Conservation (phyloP, 2,113 vertebrate species). For the Sardina pilchardus region DNA sequence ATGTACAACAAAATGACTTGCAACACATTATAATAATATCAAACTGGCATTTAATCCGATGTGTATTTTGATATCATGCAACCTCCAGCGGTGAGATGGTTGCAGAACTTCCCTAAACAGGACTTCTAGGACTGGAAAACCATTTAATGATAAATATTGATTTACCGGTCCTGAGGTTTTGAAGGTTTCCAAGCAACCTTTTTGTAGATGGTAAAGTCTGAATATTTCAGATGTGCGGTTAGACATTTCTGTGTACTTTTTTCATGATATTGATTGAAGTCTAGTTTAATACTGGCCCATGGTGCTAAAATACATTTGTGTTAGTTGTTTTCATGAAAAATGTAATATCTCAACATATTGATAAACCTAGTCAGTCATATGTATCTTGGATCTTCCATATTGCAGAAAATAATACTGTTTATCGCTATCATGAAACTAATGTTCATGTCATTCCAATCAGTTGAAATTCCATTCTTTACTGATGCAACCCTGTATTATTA, state of each 20-base stretch:
- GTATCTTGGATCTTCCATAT: no score
- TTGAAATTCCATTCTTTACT: no score
- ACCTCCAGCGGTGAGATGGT: neutral
- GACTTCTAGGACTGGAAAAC: neutral
- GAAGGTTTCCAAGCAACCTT: neutral
- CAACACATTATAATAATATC: neutral
- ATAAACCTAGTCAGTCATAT: no score
- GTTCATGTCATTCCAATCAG: no score
- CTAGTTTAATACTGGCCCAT: no score
- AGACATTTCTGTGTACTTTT: neutral
- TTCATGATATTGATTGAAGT: neutral
- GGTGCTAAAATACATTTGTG: no score
- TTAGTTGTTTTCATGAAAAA: no score
- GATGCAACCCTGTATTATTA: no score
- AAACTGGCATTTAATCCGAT: neutral
- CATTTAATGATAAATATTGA: constrained; percentile 4
- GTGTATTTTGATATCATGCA: neutral
- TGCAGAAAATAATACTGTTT: no score
- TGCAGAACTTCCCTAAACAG: neutral
- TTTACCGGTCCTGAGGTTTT: neutral
- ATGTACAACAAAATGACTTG: neutral
- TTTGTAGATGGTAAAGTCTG: neutral
- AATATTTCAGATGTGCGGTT: neutral
- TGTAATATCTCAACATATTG: no score
- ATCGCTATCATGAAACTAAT: no score